These are phyloP conservation scores for Lycocorax pyrrhopterus DNA, from an alignment of 2,113 vertebrate species.

Conservation along the genomic window DNA sequence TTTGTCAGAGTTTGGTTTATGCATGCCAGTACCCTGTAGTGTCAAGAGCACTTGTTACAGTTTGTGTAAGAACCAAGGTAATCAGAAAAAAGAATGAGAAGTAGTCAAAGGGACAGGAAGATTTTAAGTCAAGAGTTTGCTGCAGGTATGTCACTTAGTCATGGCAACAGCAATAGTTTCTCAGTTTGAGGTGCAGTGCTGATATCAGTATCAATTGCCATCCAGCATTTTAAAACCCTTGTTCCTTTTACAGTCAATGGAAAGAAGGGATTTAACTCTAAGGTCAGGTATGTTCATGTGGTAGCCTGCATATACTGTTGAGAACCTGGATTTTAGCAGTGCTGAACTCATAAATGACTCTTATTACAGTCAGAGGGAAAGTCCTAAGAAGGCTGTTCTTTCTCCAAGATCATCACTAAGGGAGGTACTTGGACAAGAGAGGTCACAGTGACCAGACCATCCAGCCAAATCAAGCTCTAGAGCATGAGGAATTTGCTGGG, in stretches of 20 bases:
- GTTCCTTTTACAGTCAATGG: neutral
- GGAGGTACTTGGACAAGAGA: neutral
- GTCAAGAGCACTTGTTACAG: neutral
- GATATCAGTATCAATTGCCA: neutral
- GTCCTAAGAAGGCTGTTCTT: neutral
- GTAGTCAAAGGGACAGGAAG: neutral
- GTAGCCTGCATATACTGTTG: neutral
- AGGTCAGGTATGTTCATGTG: neutral
- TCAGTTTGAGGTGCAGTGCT: neutral
- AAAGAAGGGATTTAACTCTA: neutral
- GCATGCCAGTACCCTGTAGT: neutral
- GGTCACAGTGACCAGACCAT: neutral
- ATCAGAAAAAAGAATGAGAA: neutral
- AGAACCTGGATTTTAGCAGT: neutral
- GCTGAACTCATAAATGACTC: neutral
- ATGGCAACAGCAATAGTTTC: neutral
- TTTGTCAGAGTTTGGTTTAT: neutral
- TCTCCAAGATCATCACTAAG: neutral
- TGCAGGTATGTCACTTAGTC: neutral
- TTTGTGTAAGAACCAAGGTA: neutral
- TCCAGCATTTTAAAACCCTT: neutral
- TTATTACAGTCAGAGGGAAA: neutral
- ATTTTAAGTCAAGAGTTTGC: neutral
- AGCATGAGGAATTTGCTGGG: neutral
- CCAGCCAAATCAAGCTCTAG: neutral